Evolutionary conservation across 2,113 vertebrate genomes (phyloP).

Genomic region (Alectura lathami): DNA sequence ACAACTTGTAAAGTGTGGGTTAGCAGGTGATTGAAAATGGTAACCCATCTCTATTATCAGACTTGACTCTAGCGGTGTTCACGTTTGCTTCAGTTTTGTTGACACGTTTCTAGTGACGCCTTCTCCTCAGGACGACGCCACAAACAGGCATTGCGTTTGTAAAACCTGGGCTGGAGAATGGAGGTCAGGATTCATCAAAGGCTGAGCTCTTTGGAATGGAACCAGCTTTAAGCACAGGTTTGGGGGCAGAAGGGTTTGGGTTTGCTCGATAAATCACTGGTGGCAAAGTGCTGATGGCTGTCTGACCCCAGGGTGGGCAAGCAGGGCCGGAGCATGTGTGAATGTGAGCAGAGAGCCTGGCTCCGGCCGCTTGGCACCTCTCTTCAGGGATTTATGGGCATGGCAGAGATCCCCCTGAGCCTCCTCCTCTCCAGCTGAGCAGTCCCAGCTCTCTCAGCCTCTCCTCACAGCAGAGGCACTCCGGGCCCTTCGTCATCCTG

Average conservation of each 20-base stretch:
- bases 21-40: not conserved
- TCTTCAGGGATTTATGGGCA: no score
- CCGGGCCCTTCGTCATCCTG: no score
- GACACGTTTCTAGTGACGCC: not conserved
- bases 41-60: conserved; percentile 46
- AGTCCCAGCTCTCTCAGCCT: no score
- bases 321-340: not conserved
- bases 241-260: not conserved
- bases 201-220: accelerated
- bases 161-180: not conserved
- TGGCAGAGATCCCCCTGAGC: no score
- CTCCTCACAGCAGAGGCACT: no score
- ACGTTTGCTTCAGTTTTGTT: not conserved
- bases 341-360: no score
- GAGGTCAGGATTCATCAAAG: not conserved
- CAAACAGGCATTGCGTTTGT: not conserved
- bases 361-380: no score
- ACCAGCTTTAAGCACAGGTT: not conserved
- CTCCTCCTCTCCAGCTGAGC: no score
- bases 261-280: accelerated
- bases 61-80: not conserved
- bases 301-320: not conserved
- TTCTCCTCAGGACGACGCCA: not conserved
- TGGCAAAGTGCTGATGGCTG: not conserved
- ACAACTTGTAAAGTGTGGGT: not conserved